These are phyloP conservation scores for Cephus sareptanus DNA, from an alignment of 2,888 invertebrate genomes.

Conservation along the genomic window DNA sequence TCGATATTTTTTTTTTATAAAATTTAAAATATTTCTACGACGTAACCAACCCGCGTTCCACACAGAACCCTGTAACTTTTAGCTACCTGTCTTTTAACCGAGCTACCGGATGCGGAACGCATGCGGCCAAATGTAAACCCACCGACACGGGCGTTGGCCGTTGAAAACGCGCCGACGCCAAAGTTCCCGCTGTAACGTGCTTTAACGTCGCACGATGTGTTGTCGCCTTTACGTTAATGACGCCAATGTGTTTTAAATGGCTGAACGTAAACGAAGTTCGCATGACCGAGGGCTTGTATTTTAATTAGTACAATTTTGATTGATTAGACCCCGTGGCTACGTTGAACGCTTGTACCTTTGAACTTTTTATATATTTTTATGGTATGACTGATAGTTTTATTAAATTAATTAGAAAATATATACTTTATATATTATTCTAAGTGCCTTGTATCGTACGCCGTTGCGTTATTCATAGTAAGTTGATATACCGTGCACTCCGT, in stretches of 20 bases:
- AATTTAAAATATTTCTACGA: not conserved
- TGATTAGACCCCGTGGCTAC: not conserved
- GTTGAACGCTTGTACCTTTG: not conserved
- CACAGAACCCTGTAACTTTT: not conserved
- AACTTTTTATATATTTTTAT: too few species aligned
- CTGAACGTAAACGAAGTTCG: not conserved
- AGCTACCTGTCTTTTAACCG: not conserved
- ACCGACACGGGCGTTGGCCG: not conserved
- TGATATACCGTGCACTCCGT: not conserved
- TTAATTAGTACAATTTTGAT: not conserved
- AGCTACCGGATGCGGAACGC: not conserved
- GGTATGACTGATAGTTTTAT: too few species aligned
- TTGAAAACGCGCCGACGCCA: not conserved
- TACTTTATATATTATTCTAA: too few species aligned
- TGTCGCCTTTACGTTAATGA: not conserved
- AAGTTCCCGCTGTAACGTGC: not conserved
- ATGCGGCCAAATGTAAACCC: not conserved
- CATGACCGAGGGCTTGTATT: not conserved
- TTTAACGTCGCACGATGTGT: not conserved
- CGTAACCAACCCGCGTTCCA: not conserved
- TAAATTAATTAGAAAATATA: too few species aligned
- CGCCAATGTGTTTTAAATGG: not conserved
- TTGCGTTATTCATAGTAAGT: not conserved
- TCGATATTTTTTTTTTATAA: not conserved
- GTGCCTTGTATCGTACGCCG: too few species aligned